These are phyloP conservation scores for Dasypolia templi DNA, from an alignment of 2,888 invertebrate species.

Conservation along the genomic window DNA sequence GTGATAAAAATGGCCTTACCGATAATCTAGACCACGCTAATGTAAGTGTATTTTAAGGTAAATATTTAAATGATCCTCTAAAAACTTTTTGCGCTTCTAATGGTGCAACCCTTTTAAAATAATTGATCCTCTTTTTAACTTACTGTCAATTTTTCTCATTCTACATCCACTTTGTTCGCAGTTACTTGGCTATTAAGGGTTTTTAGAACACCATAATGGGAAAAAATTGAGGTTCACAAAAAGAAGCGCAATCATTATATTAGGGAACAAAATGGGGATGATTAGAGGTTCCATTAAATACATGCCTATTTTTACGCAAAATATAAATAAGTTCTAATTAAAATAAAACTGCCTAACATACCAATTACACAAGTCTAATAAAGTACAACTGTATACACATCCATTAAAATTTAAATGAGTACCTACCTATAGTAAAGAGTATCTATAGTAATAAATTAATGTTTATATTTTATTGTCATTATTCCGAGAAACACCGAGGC, in stretches of 20 bases:
- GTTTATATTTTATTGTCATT: constrained; percentile 33
- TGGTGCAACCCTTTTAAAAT: neutral
- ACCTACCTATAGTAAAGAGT: constrained; percentile 23
- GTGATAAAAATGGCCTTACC: constrained; percentile 12
- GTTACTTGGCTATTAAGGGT: neutral
- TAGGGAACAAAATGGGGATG: neutral
- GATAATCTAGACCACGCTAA: constrained; percentile 4
- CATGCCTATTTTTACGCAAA: neutral
- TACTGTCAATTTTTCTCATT: neutral
- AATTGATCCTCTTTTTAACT: neutral
- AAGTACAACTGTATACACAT: constrained; percentile 15
- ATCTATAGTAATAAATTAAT: constrained; percentile 30
- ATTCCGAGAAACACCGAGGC: constrained; percentile 14
- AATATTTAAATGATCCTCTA: neutral
- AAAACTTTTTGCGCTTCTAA: neutral
- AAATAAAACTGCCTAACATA: neutral
- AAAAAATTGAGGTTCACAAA: neutral
- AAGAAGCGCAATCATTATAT: neutral
- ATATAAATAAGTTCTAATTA: neutral
- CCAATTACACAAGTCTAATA: constrained; percentile 11
- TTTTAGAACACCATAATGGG: neutral
- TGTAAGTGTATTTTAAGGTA: neutral
- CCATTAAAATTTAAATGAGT: constrained; percentile 24
- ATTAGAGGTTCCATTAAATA: neutral
- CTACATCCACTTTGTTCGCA: neutral